A percentile compares a stretch with the other conserved stretches of the same genome.
Conservation (phyloP, 2,113 vertebrate species). For the Nicator chloris region DNA sequence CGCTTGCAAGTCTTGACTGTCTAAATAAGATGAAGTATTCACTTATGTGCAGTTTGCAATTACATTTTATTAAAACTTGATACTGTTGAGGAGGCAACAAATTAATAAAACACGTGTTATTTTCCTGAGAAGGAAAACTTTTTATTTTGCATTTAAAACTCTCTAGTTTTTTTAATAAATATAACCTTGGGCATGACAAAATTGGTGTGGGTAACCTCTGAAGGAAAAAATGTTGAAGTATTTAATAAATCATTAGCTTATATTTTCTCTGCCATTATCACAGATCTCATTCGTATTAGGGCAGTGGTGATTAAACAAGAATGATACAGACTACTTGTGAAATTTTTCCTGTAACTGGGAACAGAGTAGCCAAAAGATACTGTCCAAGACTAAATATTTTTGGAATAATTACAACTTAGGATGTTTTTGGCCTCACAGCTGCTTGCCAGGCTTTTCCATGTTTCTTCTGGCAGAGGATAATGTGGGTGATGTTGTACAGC, state of each 20-base stretch:
- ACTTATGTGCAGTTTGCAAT: not conserved
- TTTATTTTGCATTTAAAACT: not conserved
- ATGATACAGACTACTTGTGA: no score
- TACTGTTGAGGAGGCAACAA: not conserved
- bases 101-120: not conserved
- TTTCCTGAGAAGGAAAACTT: not conserved
- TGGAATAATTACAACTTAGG: not conserved
- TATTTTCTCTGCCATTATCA: not conserved
- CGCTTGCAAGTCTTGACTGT: not conserved
- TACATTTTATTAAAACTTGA: not conserved
- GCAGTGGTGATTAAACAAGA: not conserved
- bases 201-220: not conserved
- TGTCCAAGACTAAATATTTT: conserved; percentile 7
- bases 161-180: not conserved
- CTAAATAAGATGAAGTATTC: not conserved
- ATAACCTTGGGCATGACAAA: not conserved
- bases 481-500: not conserved
- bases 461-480: conserved; percentile 10
- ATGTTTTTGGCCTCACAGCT: conserved; percentile 7
- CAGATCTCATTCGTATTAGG: not conserved
- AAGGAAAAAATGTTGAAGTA: not conserved
- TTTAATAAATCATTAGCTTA: not conserved
- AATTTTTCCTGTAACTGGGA: not conserved
- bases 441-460: not conserved
- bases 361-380: not conserved